These are phyloP conservation scores for Choloepus didactylus DNA, from an alignment of 2,797 vertebrate genomes.

Conservation along the genomic window DNA sequence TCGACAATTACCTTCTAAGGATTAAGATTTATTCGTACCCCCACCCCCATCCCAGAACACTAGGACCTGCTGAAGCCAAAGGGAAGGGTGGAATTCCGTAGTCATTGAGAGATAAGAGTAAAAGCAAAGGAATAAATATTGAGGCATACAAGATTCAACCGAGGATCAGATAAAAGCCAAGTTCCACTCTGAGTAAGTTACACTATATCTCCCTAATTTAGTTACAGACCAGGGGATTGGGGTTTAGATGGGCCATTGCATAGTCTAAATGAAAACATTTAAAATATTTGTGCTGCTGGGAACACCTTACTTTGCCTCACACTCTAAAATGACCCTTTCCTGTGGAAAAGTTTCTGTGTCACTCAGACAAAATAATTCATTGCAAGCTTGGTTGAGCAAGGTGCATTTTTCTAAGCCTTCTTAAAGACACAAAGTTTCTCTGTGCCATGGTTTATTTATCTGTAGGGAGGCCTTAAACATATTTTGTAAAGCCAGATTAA, in stretches of 20 bases:
- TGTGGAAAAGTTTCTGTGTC: background rate
- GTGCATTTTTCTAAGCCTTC: background rate
- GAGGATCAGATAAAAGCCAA: background rate
- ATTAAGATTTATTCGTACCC: background rate
- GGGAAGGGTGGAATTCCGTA: background rate
- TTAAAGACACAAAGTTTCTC: background rate
- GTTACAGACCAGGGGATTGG: background rate
- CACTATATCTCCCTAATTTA: background rate
- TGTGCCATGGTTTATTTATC: background rate
- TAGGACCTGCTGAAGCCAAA: background rate
- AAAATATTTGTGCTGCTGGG: background rate
- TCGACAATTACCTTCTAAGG: background rate
- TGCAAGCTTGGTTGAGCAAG: background rate
- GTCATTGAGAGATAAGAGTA: conserved; percentile 9
- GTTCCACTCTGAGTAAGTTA: background rate
- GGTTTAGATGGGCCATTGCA: background rate
- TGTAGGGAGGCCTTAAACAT: background rate
- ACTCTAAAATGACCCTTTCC: background rate
- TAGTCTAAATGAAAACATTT: conserved; percentile 3
- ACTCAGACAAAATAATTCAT: background rate
- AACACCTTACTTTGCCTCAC: background rate
- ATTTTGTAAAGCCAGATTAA: background rate
- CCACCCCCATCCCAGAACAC: background rate
- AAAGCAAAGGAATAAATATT: background rate
- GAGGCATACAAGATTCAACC: background rate